Percentiles rank a stretch among this genome's conserved stretches.
Evolutionary conservation across 2,113 vertebrate species (phyloP).

Genomic region (Eurypyga helias): DNA sequence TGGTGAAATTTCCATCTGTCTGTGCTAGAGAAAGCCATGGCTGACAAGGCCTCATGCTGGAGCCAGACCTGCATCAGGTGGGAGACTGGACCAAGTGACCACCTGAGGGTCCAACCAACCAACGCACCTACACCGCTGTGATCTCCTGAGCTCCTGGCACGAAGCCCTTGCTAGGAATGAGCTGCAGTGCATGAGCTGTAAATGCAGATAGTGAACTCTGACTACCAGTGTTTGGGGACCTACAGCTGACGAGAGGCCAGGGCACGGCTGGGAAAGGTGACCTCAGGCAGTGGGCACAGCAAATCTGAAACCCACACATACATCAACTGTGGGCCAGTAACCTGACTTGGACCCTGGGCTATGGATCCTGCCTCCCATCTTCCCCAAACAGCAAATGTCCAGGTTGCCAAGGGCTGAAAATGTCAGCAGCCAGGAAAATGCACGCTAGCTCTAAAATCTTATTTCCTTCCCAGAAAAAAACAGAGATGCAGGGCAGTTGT

Average conservation of each 20-base stretch:
- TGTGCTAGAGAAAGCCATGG: background rate
- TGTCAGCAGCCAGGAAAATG: background rate
- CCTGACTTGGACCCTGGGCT: background rate
- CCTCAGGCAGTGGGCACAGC: background rate
- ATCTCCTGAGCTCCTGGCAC: background rate
- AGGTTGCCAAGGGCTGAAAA: background rate
- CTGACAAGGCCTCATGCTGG: background rate
- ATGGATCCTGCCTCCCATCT: rapidly evolving
- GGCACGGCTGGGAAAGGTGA: background rate
- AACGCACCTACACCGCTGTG: background rate
- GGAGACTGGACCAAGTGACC: background rate
- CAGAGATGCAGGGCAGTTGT: background rate
- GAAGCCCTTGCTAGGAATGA: background rate
- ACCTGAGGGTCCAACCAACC: background rate
- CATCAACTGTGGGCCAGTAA: background rate
- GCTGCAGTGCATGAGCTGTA: background rate
- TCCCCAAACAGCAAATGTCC: background rate
- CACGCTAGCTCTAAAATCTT: background rate
- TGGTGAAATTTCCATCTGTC: background rate
- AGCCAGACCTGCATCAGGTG: background rate
- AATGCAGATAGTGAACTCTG: background rate
- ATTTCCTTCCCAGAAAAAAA: background rate
- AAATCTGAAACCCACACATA: background rate
- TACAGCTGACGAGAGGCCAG: background rate
- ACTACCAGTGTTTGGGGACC: background rate